phyloP scores from a whole-genome alignment of 64 coral and sea anemone species.

The Cladopsammia gracilis region DNA sequence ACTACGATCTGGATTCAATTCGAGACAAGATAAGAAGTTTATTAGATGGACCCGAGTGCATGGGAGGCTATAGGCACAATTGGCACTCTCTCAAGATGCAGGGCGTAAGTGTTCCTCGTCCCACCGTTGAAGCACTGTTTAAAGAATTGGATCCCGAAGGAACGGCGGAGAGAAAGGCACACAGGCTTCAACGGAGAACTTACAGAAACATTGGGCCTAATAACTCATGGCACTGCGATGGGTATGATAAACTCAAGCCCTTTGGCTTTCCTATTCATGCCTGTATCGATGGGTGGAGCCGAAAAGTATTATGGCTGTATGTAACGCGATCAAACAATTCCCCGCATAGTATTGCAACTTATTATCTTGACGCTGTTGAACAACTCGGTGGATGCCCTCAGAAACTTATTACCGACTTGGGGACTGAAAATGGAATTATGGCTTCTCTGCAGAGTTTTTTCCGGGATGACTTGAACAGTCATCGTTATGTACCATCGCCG shows the following conservation, averaged over 20 bases:
- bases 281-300: slow-evolving; percentile 22
- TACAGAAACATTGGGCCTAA: slow-evolving; percentile 6
- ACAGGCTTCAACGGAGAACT: slow-evolving; percentile 3
- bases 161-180: slow-evolving; percentile 2
- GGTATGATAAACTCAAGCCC: slow-evolving; percentile 33
- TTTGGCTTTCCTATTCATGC: slow-evolving; percentile 45
- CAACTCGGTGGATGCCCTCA: background rate
- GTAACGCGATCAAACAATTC: slow-evolving; percentile 12
- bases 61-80: slow-evolving; percentile 25
- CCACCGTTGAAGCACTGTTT: slow-evolving; percentile 14
- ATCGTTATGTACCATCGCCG: slow-evolving; percentile 12
- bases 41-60: slow-evolving; percentile 28
- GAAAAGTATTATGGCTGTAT: slow-evolving; percentile 16
- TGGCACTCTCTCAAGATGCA: slow-evolving; percentile 49
- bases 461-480: background rate
- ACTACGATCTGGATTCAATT: background rate
- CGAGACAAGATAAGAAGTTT: slow-evolving; percentile 15
- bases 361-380: background rate
- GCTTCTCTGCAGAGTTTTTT: slow-evolving; percentile 20
- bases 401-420: background rate
- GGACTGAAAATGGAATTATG: background rate
- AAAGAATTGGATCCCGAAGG: slow-evolving; percentile 47
- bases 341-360: background rate
- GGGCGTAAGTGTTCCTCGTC: slow-evolving; percentile 23
- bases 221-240: slow-evolving; percentile 24